Base-by-base conservation (phyloP, 1,140 invertebrate genomes). In the Maniola jurtina region DNA sequence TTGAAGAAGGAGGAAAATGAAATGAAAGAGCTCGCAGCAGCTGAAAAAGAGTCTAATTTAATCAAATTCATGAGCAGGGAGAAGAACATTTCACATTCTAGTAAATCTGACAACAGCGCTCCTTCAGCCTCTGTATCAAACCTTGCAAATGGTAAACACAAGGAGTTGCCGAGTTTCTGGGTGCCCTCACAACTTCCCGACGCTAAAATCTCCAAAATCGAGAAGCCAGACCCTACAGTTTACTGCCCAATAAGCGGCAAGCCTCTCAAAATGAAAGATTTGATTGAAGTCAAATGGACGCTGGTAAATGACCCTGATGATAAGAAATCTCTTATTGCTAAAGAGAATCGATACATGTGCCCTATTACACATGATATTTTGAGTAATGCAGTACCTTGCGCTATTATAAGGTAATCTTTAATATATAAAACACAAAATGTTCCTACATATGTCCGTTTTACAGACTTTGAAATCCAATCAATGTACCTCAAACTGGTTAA, bases 361-460 rank as follows among this genome's bases (percentile, higher is more conserved):
- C 96, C 99, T 6, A 95, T 99, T 0, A 99, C 98, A 34, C 96
- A 98, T 89, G 99, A 99, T 92, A 94, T 99, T 59, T 89, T 99
- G 10, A 96, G 96, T 68, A 99, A 99, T 92, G 97, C 97, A 15
- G 95, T 98, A 5, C 97, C 97, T 7, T 98, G 96, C 91, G 98
- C 96, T 65, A 96, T 99, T 55, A 93, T 99, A 25, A 95, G 93
- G 91, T 90, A 64, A 75, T 50, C 55, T n/a, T 47, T 35, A n/a
- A n/a, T n/a, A n/a, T n/a, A n/a, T n/a, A n/a, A n/a, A n/a, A n/a
- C n/a, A n/a, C n/a, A n/a, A n/a, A n/a, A n/a, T n/a, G n/a, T n/a
- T n/a, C n/a, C n/a, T n/a, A n/a, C n/a, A n/a, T n/a, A n/a, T n/a
- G n/a, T n/a, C n/a, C n/a, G n/a, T n/a, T n/a, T n/a, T n/a, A n/a